phyloP scores from a whole-genome alignment of 2,113 vertebrate genomes.

The Sterrhoptilus dennistouni region DNA sequence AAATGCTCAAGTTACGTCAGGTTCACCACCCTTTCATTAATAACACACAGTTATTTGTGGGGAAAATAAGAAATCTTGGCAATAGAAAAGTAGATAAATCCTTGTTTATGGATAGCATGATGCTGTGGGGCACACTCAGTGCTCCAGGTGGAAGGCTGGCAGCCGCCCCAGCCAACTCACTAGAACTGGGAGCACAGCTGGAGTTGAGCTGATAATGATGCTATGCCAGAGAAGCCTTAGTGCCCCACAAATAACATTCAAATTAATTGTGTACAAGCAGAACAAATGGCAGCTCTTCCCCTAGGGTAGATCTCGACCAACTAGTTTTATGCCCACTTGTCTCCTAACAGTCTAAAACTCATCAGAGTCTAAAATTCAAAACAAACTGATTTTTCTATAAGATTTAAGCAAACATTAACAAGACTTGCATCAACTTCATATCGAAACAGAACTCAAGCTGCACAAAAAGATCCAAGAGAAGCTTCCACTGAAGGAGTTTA shows the following conservation, averaged over 20 bases:
- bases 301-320: background rate
- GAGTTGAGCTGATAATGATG: background rate
- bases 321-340: background rate
- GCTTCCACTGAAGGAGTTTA: background rate
- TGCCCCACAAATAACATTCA: background rate
- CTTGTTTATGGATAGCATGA: background rate
- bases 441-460: background rate
- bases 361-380: background rate
- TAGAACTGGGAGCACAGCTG: background rate
- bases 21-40: background rate
- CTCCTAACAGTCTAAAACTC: background rate
- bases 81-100: background rate
- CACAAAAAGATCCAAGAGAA: background rate
- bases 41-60: background rate
- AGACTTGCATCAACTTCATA: background rate
- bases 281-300: background rate
- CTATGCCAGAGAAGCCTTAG: background rate
- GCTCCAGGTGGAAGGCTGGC: background rate
- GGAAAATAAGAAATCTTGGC: background rate
- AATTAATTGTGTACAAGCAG: background rate
- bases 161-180: background rate
- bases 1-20: background rate
- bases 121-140: no score
- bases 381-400: background rate
- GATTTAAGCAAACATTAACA: background rate